Base-by-base conservation (phyloP, 2,888 invertebrate species). In the Erebia epiphron region DNA sequence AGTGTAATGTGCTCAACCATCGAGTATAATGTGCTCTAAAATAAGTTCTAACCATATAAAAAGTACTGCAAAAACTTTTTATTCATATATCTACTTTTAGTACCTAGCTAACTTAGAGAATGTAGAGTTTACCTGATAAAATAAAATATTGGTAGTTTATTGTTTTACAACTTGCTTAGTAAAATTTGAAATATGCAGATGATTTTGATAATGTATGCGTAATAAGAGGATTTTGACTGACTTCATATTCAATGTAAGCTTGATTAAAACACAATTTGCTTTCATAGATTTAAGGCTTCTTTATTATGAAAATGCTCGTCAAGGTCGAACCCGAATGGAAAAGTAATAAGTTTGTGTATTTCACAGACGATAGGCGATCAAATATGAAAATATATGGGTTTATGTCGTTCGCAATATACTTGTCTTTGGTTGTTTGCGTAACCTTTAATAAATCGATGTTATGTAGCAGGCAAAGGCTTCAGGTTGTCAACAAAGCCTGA, bases 321-420 rank as follows among this genome's bases (percentile, higher is more conserved):
- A 62, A 49, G 62, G 62, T 62, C 46, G 62, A 13, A 49, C 62
- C 62, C 62, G 49, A 62, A 46, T 11, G 43, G 43, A 16, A 62
- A 62, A 62, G 62, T 62, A 62, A 62, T 62, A 62, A 62, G 62
- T 21, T 49, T 62, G 21, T 62, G 62, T 62, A 46, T 21, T 46
- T 49, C 62, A 62, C 62, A 46, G 18, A 21, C 62, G 21, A 49
- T 62, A 14, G 62, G 21, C 62, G 46, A 49, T 62, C 8, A 62
- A 62, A 62, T 62, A 62, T 21, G 43, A 46, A 46, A 61, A 61
- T 61, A 61, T 61, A 61, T 18, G 16, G 46, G 18, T 46, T 60
- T 41, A 41, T 61, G 46, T 61, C 46, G 13, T 61, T 46, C 11
- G 61, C 46, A 61, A 26, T 35, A 35, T 35, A 61, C 60, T 61